Percentiles rank a stretch among this genome's conserved stretches.
Evolutionary conservation across 2,797 vertebrate species (phyloP).

Genomic region (Anisognathus igniventris): DNA sequence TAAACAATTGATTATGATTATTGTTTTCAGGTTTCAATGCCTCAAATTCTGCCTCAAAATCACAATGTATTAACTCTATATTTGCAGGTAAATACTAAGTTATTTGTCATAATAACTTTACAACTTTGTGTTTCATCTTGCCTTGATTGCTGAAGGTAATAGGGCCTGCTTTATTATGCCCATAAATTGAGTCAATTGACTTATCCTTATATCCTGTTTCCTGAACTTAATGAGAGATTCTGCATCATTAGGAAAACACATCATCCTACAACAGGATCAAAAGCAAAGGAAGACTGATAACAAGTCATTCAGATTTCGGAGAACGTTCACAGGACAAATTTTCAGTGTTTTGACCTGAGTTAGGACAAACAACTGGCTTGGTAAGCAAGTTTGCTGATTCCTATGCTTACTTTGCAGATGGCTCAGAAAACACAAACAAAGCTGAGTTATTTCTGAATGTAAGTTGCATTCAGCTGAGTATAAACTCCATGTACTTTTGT

Average conservation of each 20-base stretch:
- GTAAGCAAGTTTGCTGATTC: slow-evolving; percentile 1
- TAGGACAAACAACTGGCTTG: slow-evolving; percentile 60
- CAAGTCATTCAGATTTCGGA: slow-evolving; percentile 75
- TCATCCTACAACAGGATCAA: slow-evolving; percentile 80
- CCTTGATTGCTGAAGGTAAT: slow-evolving; percentile 78
- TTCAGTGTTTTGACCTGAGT: slow-evolving; percentile 64
- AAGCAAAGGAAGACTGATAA: slow-evolving; percentile 74
- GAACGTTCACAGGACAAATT: slow-evolving; percentile 69
- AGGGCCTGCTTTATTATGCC: slow-evolving; percentile 78
- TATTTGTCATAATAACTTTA: slow-evolving; percentile 80
- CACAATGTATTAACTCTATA: slow-evolving; percentile 72
- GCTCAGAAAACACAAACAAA: slow-evolving; percentile 1
- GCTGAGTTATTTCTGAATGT: not conserved
- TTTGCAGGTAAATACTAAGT: slow-evolving; percentile 75
- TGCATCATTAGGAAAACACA: slow-evolving; percentile 83
- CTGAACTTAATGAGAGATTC: slow-evolving; percentile 85
- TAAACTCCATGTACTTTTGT: not conserved
- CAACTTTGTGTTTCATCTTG: slow-evolving; percentile 77
- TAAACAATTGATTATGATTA: slow-evolving; percentile 67
- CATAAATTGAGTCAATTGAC: slow-evolving; percentile 85
- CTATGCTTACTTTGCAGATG: slow-evolving; percentile 2
- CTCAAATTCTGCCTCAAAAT: slow-evolving; percentile 70
- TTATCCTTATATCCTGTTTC: slow-evolving; percentile 86
- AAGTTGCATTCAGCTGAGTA: not conserved
- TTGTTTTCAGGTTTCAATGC: slow-evolving; percentile 72